Evolutionary conservation across 2,113 vertebrate genomes (phyloP), one percentile per base, ranked within the genome.

Genomic region (Anas platyrhynchos): DNA sequence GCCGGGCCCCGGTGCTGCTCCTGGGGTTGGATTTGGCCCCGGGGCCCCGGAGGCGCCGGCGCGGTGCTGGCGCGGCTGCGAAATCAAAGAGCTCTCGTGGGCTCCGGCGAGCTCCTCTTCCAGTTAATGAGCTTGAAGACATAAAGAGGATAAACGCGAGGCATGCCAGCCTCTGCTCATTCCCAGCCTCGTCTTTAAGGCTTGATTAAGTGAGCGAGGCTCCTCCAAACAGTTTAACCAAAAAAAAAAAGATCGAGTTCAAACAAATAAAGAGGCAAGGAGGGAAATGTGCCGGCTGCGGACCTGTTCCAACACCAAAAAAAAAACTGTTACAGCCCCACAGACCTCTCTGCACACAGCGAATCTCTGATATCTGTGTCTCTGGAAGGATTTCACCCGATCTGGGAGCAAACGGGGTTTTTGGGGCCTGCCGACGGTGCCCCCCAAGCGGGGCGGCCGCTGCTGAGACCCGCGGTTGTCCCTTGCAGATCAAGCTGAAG

Each of bases 401-500:
- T 25, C 6, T 52, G 50, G 23, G 50, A 23, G 23, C 23, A 52
- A 23, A 52, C 7, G 11, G 22, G 50, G 50, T 52, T 52, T 52
- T 52, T 23, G 22, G 50, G 12, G 50, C 50, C 50, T 13, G 48
- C 22, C 6, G 48, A 25, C 11, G 3, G 48, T 6, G 22, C 11
- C 11, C 22, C 50, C 23, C 1, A 12, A 52, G 50, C 7, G 6
- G 50, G 50, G 50, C 6, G 6, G 50, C 50, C 23, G 23, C 50
- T 23, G 7, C 50, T 25, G 50, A 25, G 50, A 52, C 11, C 38
- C 29, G 14, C 17, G 23, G 38, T 58, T 3, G 0, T 29, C 69
- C 80, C 68, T 75, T 67, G 14, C 93, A 99, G 99, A 99, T 99
- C 94, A 98, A 98, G 90, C 97, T 99, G 96, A 99, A 99, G 96